These are phyloP conservation scores for Scomber scombrus DNA, from an alignment of 2,113 vertebrate genomes.

Conservation along the genomic window DNA sequence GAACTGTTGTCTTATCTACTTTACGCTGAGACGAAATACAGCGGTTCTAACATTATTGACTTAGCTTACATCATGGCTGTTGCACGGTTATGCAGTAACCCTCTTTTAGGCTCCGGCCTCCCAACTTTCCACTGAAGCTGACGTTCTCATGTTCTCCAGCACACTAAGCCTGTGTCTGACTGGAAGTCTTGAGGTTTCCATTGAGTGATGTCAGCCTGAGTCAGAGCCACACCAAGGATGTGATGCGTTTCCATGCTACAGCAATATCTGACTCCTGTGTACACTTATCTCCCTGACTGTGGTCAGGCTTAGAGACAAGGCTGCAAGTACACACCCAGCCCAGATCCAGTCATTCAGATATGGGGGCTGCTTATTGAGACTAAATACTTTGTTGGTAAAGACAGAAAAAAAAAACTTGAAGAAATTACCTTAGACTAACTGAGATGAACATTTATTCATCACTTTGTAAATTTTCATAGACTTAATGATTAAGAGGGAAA, in stretches of 20 bases:
- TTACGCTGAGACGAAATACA: background rate
- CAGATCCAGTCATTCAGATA: background rate
- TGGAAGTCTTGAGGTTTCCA: constrained; percentile 69
- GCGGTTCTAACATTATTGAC: constrained; percentile 12
- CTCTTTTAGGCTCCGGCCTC: constrained; percentile 21
- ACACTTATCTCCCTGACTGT: constrained; percentile 28
- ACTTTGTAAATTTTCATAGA: no score
- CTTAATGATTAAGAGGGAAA: no score
- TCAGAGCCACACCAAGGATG: constrained; percentile 70
- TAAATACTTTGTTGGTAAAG: background rate
- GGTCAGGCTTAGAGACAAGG: constrained; percentile 3
- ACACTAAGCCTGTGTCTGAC: constrained; percentile 65
- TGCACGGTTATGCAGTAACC: background rate
- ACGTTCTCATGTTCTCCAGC: constrained; percentile 9
- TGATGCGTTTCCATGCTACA: constrained; percentile 55
- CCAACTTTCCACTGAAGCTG: constrained; percentile 49
- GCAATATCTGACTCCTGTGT: constrained; percentile 26
- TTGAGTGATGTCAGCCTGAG: constrained; percentile 72
- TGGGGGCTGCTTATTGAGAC: background rate
- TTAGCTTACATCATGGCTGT: constrained; percentile 4
- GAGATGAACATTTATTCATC: no score
- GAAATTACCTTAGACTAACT: no score
- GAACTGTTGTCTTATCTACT: constrained; percentile 10
- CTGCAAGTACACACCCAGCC: background rate
- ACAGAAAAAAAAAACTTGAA: background rate